Conservation (phyloP, 2,113 vertebrate species). For the Pica pica region DNA sequence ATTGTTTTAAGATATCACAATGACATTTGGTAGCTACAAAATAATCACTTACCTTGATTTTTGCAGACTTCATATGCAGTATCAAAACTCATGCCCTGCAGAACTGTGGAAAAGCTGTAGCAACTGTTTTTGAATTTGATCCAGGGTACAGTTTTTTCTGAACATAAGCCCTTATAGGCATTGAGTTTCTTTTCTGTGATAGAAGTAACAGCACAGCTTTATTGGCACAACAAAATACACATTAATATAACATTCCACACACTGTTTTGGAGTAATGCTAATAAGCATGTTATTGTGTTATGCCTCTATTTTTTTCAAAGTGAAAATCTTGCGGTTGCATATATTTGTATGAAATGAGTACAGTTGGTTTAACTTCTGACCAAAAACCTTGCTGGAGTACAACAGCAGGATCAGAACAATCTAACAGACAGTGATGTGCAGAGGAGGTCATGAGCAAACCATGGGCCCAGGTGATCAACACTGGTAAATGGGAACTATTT, state of each 20-base stretch:
- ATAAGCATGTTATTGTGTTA: neutral
- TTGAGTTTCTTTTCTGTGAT: conserved; percentile 72
- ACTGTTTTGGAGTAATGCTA: neutral
- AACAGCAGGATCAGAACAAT: neutral
- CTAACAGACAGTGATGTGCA: neutral
- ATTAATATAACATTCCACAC: neutral
- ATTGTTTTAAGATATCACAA: neutral
- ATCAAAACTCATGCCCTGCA: conserved; percentile 78
- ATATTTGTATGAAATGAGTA: neutral
- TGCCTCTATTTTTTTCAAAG: neutral
- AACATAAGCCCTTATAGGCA: conserved; percentile 73
- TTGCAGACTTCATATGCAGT: conserved; percentile 84
- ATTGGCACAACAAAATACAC: conserved; percentile 5
- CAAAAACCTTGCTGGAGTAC: neutral
- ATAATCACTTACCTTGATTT: conserved; percentile 78
- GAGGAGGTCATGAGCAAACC: neutral
- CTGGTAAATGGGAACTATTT: neutral
- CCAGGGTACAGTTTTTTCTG: conserved; percentile 78
- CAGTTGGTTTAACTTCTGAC: neutral
- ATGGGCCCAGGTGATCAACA: neutral
- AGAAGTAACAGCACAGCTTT: conserved; percentile 54
- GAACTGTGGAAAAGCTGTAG: conserved; percentile 88
- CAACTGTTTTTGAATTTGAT: conserved; percentile 86
- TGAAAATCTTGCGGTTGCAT: neutral
- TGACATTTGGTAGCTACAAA: neutral